Percentiles rank a stretch among this genome's conserved stretches.
Evolutionary conservation across 2,797 vertebrate genomes (phyloP).

Genomic region (Chiroxiphia lanceolata): DNA sequence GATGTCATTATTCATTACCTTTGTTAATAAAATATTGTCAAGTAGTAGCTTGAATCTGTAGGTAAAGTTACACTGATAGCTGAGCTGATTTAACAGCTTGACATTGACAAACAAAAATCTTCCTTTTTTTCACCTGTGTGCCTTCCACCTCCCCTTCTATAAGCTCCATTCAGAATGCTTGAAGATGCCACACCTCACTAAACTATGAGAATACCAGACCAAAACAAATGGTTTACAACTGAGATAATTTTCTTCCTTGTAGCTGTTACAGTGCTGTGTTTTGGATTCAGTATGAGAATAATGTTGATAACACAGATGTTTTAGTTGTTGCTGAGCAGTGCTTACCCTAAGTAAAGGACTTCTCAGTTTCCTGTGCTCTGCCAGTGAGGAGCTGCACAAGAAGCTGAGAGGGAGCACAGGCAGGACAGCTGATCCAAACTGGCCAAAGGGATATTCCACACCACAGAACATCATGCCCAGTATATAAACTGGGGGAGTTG

Average conservation of each 20-base stretch:
- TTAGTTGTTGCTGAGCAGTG: background rate
- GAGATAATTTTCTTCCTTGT: background rate
- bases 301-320: background rate
- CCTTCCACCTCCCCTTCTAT: background rate
- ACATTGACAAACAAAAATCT: background rate
- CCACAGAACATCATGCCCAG: background rate
- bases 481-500: background rate
- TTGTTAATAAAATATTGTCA: background rate
- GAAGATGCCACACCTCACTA: background rate
- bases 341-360: background rate
- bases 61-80: background rate
- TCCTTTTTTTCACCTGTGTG: background rate
- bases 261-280: background rate
- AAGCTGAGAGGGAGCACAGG: background rate
- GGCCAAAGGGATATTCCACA: background rate
- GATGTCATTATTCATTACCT: background rate
- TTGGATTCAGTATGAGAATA: background rate
- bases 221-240: background rate
- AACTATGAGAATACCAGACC: background rate
- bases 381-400: background rate
- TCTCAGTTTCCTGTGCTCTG: background rate
- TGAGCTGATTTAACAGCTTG: background rate
- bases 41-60: background rate
- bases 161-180: background rate
- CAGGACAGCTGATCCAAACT: background rate